A percentile compares a stretch with the other conserved stretches of the same genome.
These are phyloP conservation scores for Bungarus multicinctus DNA, from an alignment of 2,113 vertebrate species.

Conservation along the genomic window DNA sequence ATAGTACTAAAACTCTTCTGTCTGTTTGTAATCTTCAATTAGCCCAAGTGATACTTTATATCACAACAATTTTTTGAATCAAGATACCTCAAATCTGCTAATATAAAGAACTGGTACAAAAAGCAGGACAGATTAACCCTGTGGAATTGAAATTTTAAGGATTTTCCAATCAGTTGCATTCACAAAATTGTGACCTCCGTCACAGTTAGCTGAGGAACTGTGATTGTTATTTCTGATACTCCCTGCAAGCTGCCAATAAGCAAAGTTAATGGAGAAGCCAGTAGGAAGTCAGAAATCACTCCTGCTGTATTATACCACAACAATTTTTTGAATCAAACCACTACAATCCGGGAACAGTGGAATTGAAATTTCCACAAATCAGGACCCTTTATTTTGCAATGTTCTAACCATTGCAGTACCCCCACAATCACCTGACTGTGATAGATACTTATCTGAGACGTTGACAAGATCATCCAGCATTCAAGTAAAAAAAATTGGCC, in stretches of 20 bases:
- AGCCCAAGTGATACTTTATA: neutral
- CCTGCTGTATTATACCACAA: neutral
- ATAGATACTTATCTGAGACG: neutral
- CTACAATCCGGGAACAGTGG: neutral
- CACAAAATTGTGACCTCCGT: neutral
- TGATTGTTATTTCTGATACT: neutral
- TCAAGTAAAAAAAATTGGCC: neutral
- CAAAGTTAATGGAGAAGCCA: neutral
- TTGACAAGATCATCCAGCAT: neutral
- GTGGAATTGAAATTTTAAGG: neutral
- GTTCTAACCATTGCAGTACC: neutral
- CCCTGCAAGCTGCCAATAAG: neutral
- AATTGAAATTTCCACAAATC: neutral
- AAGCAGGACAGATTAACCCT: neutral
- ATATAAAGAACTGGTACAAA: neutral
- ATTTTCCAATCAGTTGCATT: neutral
- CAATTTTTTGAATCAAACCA: neutral
- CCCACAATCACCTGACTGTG: neutral
- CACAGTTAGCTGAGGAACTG: neutral
- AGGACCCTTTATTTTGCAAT: neutral
- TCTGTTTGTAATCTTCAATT: neutral
- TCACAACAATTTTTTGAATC: neutral
- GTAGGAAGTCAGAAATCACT: neutral
- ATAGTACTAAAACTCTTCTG: no score
- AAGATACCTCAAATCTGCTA: neutral